Evolutionary conservation across 2,113 vertebrate species (phyloP).

Genomic region (Burhinus bistriatus): DNA sequence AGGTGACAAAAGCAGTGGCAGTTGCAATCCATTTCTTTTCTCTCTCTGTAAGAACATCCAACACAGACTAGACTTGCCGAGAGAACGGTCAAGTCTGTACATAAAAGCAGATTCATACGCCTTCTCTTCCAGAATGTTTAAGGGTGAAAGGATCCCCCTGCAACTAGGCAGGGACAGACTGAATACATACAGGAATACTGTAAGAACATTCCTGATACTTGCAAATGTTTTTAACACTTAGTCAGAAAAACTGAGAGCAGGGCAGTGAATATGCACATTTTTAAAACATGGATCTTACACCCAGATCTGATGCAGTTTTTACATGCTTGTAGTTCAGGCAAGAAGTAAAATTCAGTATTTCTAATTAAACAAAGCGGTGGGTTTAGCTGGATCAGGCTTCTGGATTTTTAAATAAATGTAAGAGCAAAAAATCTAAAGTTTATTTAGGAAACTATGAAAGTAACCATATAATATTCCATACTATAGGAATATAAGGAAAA

Average conservation of each 20-base stretch:
- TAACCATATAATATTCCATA: background rate
- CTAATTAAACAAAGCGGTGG: background rate
- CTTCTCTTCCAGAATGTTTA: background rate
- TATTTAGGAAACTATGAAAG: background rate
- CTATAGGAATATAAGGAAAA: background rate
- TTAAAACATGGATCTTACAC: background rate
- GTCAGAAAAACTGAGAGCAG: background rate
- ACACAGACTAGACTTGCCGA: background rate
- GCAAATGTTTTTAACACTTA: background rate
- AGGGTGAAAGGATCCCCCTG: background rate
- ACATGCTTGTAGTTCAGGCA: background rate
- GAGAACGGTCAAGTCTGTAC: background rate
- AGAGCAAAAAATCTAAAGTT: background rate
- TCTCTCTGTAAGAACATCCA: background rate
- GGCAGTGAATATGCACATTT: background rate
- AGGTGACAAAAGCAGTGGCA: background rate
- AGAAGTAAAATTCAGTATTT: background rate
- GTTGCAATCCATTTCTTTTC: background rate
- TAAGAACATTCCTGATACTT: background rate
- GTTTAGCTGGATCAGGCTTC: background rate
- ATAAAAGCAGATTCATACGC: background rate
- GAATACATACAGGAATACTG: background rate
- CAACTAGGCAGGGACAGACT: background rate
- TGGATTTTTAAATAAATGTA: background rate
- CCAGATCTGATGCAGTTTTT: background rate